A percentile compares a stretch with the other conserved stretches of the same genome.
These are phyloP conservation scores for Ophion slaviceki DNA, from an alignment of 2,888 invertebrate species.

Conservation along the genomic window DNA sequence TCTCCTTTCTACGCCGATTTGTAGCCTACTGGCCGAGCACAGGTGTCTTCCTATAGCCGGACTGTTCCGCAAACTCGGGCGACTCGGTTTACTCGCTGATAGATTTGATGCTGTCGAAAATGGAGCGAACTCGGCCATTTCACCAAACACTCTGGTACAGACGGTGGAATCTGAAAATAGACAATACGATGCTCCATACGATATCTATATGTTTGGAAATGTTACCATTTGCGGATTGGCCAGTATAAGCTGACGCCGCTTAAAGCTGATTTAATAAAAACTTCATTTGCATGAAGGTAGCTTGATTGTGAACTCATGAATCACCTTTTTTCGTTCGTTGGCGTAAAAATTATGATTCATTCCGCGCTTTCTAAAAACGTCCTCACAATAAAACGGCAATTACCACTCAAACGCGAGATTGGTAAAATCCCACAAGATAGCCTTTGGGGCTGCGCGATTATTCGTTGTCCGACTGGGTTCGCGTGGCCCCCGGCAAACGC, in stretches of 20 bases:
- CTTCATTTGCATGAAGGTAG: neutral
- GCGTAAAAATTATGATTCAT: neutral
- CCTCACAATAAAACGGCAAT: constrained; percentile 8
- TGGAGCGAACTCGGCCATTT: neutral
- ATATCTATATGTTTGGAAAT: neutral
- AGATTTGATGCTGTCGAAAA: constrained; percentile 10
- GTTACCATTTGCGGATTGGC: neutral
- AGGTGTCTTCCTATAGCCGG: constrained; percentile 31
- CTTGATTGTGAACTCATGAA: neutral
- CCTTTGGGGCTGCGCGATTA: neutral
- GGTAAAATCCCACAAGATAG: constrained; percentile 6
- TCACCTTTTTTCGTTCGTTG: neutral
- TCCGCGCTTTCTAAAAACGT: too few relatives aligned
- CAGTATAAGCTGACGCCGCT: neutral
- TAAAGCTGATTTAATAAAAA: neutral
- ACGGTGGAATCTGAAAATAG: neutral
- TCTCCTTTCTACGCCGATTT: constrained; percentile 37
- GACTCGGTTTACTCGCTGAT: constrained; percentile 5
- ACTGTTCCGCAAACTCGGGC: constrained; percentile 33
- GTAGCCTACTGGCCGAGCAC: constrained; percentile 15
- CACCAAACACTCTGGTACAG: neutral
- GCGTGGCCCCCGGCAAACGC: constrained; percentile 10
- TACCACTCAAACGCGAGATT: neutral
- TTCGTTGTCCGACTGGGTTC: neutral
- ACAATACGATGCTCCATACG: neutral